Base-by-base conservation (phyloP, 2,113 vertebrate species). In the Grammomys surdaster region DNA sequence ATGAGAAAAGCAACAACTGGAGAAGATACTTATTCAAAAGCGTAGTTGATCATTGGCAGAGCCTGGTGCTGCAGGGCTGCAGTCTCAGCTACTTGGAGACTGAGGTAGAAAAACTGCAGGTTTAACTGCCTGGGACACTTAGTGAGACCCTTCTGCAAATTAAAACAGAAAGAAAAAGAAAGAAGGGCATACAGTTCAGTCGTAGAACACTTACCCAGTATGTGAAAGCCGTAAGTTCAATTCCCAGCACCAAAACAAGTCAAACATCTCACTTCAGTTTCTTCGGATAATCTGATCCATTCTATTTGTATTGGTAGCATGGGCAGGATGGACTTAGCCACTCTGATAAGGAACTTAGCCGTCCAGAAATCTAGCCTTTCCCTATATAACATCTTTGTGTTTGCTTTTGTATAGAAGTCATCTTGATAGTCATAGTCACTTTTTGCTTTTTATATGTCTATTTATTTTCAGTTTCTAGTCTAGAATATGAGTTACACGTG, bases 1-100 rank as follows among this genome's bases (percentile, higher is more conserved):
- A 40, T 69, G 63, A 96, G 58, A 33, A 96, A 96, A 82, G 17
- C 77, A 89, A 28, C 63, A 36, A 90, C n/a, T 77, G 28, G 51
- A 77, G 40, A 14, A 65, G 36, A 10, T 7, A 78, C 54, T 92
- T 78, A 33, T 36, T 70, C 40, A 40, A 69, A 94, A 82, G 89
- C 63, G 72, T 20, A 86, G n/a, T n/a, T 91, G 51, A 51, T 72
- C 48, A 76, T 5, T 86, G 75, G 16, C 33, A 87, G n/a, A 89
- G 89, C 16, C 36, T 73, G 48, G 48, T 54, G 36, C 22, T 19
- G 7, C 2, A 86, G 24, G 40, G 9, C 82, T 67, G 22, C 48
- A 73, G 28, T 17, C 36, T 54, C 22, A 88, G 69, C 67, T 56
- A 40, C 12, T 73, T 10, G 7, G 51, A 88, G 22, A 3, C 33